Conservation (phyloP, 2,797 vertebrate genomes). For the Sebastes elongatus region DNA sequence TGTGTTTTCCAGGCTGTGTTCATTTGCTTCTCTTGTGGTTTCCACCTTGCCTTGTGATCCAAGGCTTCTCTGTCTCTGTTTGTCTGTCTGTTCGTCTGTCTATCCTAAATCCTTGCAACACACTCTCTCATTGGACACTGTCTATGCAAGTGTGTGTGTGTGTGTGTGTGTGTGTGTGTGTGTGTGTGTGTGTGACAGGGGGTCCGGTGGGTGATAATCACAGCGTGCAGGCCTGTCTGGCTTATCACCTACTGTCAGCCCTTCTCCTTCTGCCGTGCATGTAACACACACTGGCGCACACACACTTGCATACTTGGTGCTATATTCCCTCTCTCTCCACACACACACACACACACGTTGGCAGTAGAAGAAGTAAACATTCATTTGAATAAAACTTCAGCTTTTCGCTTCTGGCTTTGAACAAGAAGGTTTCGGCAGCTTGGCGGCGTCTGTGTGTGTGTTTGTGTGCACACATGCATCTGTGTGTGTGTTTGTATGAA, state of each 20-base stretch:
- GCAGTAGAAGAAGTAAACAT: constrained; percentile 99
- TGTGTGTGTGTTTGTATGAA: constrained; percentile 40
- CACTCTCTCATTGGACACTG: constrained; percentile 63
- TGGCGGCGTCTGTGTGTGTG: constrained; percentile 46
- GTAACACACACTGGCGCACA: constrained; percentile 84
- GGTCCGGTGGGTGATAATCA: constrained; percentile 98
- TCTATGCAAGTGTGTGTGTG: constrained; percentile 57
- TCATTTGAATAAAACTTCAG: constrained; percentile 98
- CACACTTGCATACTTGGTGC: constrained; percentile 56
- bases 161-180: constrained; percentile 35
- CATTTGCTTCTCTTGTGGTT: constrained; percentile 72
- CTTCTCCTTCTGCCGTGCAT: constrained; percentile 92
- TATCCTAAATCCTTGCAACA: constrained; percentile 74
- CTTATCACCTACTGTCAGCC: constrained; percentile 99
- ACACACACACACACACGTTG: constrained; percentile 78
- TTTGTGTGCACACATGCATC: not conserved
- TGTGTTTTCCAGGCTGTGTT: constrained; percentile 66
- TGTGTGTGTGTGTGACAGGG: constrained; percentile 59
- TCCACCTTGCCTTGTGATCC: constrained; percentile 78
- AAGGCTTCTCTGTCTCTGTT: constrained; percentile 65
- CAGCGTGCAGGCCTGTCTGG: constrained; percentile 95
- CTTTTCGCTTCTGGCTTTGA: constrained; percentile 93
- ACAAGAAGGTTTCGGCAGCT: constrained; percentile 84
- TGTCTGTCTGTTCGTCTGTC: constrained; percentile 56
- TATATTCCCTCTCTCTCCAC: constrained; percentile 52